Conservation (phyloP, 2,888 invertebrate species). For the Linnaemya vulpina region DNA sequence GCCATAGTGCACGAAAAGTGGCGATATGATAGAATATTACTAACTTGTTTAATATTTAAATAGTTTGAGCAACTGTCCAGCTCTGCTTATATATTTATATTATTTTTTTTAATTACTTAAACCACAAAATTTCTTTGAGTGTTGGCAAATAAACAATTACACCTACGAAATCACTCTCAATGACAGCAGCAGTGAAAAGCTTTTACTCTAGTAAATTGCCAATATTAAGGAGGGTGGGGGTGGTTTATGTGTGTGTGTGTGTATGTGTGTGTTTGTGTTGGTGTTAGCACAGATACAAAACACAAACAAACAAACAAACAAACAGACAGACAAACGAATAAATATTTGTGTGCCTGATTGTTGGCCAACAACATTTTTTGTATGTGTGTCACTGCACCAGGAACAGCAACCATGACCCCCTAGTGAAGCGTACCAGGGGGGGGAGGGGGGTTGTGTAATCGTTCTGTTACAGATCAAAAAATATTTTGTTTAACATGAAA, state of each 20-base stretch:
- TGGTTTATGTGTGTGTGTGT: background rate
- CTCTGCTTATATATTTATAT: too few relatives aligned
- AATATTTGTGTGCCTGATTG: background rate
- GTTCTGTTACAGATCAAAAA: slow-evolving; percentile 55
- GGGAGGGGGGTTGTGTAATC: too few relatives aligned
- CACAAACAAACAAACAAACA: background rate
- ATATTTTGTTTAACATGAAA: slow-evolving; percentile 54
- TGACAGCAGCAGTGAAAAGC: background rate
- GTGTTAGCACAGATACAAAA: slow-evolving; percentile 2
- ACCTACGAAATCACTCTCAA: slow-evolving; percentile 8
- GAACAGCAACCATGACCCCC: slow-evolving; percentile 53
- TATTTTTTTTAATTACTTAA: slow-evolving; percentile 19
- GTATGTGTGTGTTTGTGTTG: background rate
- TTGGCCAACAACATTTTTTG: slow-evolving; percentile 15
- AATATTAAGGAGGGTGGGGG: background rate
- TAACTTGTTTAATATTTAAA: too few relatives aligned
- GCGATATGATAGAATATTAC: too few relatives aligned
- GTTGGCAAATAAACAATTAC: slow-evolving; percentile 12
- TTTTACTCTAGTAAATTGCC: slow-evolving; percentile 22
- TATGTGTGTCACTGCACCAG: slow-evolving; percentile 25
- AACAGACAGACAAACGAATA: background rate
- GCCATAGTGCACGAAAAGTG: too few relatives aligned
- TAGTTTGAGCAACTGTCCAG: too few relatives aligned
- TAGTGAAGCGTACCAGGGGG: slow-evolving; percentile 33
- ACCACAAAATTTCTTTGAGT: slow-evolving; percentile 28